Percentiles rank a stretch among this genome's conserved stretches.
phyloP scores from a whole-genome alignment of 2,797 vertebrate genomes.

The Argentina silus region DNA sequence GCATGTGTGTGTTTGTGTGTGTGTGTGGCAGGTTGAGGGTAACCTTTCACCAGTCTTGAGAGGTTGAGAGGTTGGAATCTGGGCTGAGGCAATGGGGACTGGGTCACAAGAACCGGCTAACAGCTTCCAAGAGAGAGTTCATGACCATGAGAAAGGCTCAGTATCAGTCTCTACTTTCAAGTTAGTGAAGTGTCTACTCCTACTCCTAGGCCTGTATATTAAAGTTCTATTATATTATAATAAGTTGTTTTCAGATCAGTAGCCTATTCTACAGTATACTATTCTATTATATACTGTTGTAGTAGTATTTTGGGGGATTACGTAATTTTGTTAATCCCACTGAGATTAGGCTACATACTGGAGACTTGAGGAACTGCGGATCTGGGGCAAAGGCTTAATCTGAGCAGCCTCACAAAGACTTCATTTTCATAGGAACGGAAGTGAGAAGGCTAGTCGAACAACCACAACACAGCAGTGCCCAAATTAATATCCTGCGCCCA shows the following conservation, averaged over 20 bases:
- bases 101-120: not conserved
- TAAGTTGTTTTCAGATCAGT: too few relatives aligned
- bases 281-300: too few relatives aligned
- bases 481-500: too few relatives aligned
- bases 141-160: not conserved
- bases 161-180: too few relatives aligned
- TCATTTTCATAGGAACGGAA: too few relatives aligned
- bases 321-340: not conserved
- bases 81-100: not conserved
- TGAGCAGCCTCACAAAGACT: not conserved
- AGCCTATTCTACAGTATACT: too few relatives aligned
- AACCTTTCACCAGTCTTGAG: not conserved
- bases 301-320: not conserved
- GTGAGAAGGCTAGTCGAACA: too few relatives aligned
- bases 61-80: not conserved
- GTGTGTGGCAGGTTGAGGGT: not conserved
- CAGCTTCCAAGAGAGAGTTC: not conserved
- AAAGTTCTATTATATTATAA: too few relatives aligned
- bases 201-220: too few relatives aligned
- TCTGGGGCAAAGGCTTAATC: not conserved
- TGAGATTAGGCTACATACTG: too few relatives aligned
- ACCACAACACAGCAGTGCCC: too few relatives aligned
- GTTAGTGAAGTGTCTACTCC: too few relatives aligned
- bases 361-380: not conserved
- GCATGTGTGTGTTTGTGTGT: not conserved